Conservation (phyloP, 2,113 vertebrate genomes). For the Leucopsar rothschildi region DNA sequence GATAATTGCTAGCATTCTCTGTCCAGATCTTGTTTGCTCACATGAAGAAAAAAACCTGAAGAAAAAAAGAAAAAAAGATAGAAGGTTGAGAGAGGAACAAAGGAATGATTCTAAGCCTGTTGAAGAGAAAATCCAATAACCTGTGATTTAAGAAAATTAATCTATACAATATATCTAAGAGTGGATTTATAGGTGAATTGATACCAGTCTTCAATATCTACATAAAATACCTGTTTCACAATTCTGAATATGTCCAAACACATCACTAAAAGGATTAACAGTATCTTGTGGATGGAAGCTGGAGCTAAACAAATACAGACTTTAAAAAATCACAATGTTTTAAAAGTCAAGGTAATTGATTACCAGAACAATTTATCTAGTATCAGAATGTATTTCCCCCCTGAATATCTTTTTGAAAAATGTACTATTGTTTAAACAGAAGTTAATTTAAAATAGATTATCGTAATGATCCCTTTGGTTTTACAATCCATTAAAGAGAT, state of each 20-base stretch:
- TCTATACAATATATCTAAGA: background rate
- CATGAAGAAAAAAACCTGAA: background rate
- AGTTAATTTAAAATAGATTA: conserved; percentile 58
- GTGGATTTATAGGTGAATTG: background rate
- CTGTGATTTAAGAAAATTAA: background rate
- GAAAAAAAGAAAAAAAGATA: background rate
- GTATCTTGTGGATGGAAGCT: background rate
- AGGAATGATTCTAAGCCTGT: background rate
- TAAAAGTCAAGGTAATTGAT: background rate
- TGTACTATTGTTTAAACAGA: conserved; percentile 20
- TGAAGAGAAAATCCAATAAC: background rate
- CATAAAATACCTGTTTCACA: background rate
- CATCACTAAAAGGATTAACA: background rate
- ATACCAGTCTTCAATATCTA: background rate
- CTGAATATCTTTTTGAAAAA: conserved; percentile 29
- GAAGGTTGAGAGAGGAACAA: background rate
- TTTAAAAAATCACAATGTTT: background rate
- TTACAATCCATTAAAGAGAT: conserved; percentile 33
- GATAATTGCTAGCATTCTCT: conserved; percentile 13
- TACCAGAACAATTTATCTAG: background rate
- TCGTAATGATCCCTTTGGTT: conserved; percentile 29
- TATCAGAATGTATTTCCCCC: background rate
- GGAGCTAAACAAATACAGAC: background rate
- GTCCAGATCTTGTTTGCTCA: background rate
- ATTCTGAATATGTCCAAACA: background rate